These are phyloP conservation scores for Carcharodon carcharias DNA, from an alignment of 2,797 vertebrate species.

Conservation along the genomic window DNA sequence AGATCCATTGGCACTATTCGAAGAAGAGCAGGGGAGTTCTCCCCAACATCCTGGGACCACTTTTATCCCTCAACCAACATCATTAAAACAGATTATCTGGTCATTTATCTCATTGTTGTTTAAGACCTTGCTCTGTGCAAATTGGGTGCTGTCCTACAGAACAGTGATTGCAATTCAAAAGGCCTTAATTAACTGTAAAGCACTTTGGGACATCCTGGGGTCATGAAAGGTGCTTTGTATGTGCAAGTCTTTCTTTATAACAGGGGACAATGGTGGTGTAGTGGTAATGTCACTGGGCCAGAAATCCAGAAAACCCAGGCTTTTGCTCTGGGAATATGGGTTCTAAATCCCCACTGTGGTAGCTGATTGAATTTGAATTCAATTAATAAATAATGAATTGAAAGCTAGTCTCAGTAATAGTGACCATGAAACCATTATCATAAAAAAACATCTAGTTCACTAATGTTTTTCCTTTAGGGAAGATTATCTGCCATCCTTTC, in stretches of 20 bases:
- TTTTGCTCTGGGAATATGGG: too few species aligned
- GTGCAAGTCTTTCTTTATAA: not conserved
- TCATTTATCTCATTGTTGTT: not conserved
- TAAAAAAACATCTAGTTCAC: too few species aligned
- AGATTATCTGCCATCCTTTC: too few species aligned
- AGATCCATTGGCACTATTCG: not conserved
- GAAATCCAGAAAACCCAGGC: too few species aligned
- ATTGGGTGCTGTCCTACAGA: not conserved
- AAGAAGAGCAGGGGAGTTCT: not conserved
- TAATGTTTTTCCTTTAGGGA: too few species aligned
- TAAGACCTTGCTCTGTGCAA: not conserved
- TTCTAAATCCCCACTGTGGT: too few species aligned
- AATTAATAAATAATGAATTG: too few species aligned
- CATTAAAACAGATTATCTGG: not conserved
- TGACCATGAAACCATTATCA: too few species aligned
- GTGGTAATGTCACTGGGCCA: too few species aligned
- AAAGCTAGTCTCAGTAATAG: too few species aligned
- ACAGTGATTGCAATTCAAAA: not conserved
- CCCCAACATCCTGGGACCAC: not conserved
- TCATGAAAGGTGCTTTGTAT: not conserved
- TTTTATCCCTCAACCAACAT: not conserved
- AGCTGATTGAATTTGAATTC: too few species aligned
- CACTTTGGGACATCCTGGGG: not conserved
- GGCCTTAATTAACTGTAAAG: not conserved
- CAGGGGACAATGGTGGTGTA: too few species aligned